A percentile compares a stretch with the other conserved stretches of the same genome.
Evolutionary conservation across 1,140 invertebrate species (phyloP).

Genomic region (Lasioglossum baleicum): DNA sequence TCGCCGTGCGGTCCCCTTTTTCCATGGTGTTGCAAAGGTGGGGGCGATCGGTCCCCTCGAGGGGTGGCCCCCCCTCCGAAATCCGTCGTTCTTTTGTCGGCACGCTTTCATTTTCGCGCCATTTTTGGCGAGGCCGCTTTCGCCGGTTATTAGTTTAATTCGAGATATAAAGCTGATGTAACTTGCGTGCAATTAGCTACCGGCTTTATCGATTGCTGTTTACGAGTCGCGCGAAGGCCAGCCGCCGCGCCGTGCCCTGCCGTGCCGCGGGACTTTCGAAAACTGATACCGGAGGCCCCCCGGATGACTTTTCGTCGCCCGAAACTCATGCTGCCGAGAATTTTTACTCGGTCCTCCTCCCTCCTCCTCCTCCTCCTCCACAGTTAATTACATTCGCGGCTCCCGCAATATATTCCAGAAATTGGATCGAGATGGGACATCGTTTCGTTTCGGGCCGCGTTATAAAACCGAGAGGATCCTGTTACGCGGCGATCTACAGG

Average conservation of each 20-base stretch:
- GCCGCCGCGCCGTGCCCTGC: background rate
- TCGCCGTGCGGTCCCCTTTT: background rate
- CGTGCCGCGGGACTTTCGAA: constrained; percentile 31
- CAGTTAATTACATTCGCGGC: background rate
- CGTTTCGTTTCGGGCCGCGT: background rate
- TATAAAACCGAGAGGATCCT: background rate
- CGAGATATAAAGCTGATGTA: constrained; percentile 64
- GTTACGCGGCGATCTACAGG: background rate
- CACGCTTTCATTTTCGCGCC: constrained; percentile 68
- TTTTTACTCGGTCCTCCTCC: background rate
- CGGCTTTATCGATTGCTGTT: constrained; percentile 62
- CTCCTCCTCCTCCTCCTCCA: no score
- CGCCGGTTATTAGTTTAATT: constrained; percentile 72
- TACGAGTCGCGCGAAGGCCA: constrained; percentile 55
- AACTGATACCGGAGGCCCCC: constrained; percentile 3
- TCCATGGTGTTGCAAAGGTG: background rate
- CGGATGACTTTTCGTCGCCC: background rate
- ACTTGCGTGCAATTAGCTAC: constrained; percentile 61
- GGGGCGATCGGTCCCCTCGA: constrained; percentile 6
- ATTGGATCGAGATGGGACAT: background rate
- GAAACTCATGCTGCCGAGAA: no score
- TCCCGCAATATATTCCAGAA: background rate
- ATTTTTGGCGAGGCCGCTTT: constrained; percentile 73
- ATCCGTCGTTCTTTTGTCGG: constrained; percentile 59
- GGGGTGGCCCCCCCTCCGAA: constrained; percentile 23